Evolutionary conservation across 2,888 invertebrate genomes (phyloP).

Genomic region (Melieria crassipennis): DNA sequence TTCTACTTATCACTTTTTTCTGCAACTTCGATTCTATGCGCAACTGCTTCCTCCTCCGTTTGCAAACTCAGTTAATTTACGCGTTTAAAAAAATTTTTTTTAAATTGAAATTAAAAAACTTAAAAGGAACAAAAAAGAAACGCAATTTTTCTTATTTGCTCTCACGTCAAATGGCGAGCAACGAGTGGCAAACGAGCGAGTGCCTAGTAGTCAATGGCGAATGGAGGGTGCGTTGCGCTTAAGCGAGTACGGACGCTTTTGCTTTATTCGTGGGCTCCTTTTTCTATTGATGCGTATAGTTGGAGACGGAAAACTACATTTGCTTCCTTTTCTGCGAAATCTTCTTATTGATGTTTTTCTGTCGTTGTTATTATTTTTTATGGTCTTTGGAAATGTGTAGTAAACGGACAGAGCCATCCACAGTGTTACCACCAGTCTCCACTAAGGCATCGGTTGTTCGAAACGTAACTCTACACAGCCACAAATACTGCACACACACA

Average conservation of each 20-base stretch:
- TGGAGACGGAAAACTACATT: no score
- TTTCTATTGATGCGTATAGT: no score
- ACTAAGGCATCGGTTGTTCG: neutral
- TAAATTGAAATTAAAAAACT: constrained; percentile 37
- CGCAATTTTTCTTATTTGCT: constrained; percentile 29
- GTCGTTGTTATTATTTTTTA: constrained; percentile 7
- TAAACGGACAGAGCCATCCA: constrained; percentile 6
- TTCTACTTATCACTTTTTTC: constrained; percentile 40
- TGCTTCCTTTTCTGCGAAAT: neutral
- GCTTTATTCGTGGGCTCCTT: no score
- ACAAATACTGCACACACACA: constrained; percentile 17
- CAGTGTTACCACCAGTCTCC: constrained; percentile 8
- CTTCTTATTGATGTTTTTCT: neutral
- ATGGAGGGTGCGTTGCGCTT: no score
- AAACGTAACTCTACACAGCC: constrained; percentile 3
- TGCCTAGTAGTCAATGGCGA: no score
- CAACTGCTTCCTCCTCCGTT: constrained; percentile 18
- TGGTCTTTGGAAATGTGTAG: neutral
- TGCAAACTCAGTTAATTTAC: neutral
- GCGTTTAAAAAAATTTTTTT: constrained; percentile 24
- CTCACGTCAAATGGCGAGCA: constrained; percentile 1
- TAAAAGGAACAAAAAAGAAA: constrained; percentile 18
- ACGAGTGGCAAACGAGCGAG: neutral
- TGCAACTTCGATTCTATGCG: constrained; percentile 24
- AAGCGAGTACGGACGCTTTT: no score